A percentile compares a stretch with the other conserved stretches of the same genome.
Conservation (phyloP, 2,797 vertebrate species). For the Manis crassicaudata region DNA sequence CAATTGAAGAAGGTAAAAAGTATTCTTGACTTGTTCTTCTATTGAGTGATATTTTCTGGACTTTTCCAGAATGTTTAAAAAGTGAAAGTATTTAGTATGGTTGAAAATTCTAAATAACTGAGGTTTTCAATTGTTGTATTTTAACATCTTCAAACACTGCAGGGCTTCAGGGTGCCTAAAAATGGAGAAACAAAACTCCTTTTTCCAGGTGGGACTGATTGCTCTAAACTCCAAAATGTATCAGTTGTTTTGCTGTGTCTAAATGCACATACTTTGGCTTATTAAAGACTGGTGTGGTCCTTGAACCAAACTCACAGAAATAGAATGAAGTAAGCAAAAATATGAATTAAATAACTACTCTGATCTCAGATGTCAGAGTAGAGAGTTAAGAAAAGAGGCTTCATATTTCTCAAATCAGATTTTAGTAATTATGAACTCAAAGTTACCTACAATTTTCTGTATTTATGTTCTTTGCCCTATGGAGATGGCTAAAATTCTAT, state of each 20-base stretch:
- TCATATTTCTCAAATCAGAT: background rate
- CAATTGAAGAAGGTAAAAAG: background rate
- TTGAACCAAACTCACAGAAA: constrained; percentile 6
- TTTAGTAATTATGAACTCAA: background rate
- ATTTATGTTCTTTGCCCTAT: background rate
- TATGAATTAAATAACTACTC: background rate
- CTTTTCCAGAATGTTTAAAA: background rate
- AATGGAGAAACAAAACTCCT: background rate
- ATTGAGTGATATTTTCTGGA: background rate
- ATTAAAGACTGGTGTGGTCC: background rate
- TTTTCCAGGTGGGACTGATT: background rate
- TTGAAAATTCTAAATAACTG: background rate
- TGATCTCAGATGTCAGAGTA: background rate
- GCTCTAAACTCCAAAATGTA: background rate
- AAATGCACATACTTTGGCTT: background rate
- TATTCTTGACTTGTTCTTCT: background rate
- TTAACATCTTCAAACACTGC: background rate
- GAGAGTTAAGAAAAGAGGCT: background rate
- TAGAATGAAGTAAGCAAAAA: background rate
- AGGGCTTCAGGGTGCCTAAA: background rate
- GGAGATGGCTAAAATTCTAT: background rate
- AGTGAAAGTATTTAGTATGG: background rate
- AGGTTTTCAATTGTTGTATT: background rate
- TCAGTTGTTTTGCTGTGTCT: background rate
- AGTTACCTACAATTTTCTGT: background rate